Evolutionary conservation across 1,140 invertebrate species (phyloP).

Genomic region (Araneus ventricosus): DNA sequence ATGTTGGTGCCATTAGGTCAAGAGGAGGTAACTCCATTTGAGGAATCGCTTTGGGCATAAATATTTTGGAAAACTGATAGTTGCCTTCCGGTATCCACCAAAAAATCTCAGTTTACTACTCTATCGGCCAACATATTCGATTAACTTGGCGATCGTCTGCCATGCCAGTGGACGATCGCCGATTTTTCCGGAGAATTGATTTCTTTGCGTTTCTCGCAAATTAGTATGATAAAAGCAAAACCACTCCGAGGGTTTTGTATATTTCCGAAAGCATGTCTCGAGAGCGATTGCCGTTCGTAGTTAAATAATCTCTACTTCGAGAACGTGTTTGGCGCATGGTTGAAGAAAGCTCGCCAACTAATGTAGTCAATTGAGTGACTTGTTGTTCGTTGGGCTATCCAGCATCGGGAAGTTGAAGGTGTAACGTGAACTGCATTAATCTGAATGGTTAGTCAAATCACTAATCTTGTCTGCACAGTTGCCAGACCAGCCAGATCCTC

Average conservation of each 20-base stretch:
- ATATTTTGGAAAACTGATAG: slow-evolving; percentile 40
- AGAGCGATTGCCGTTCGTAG: background rate
- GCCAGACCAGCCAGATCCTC: too few relatives aligned
- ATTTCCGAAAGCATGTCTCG: background rate
- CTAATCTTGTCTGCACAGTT: background rate
- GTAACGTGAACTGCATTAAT: background rate
- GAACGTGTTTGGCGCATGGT: slow-evolving; percentile 13
- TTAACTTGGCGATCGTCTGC: background rate
- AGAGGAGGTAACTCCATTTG: background rate
- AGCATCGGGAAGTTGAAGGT: background rate
- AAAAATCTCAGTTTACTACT: slow-evolving; percentile 78
- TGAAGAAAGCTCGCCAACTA: too few relatives aligned
- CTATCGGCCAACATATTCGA: slow-evolving; percentile 55
- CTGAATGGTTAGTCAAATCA: background rate
- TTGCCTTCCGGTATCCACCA: slow-evolving; percentile 63
- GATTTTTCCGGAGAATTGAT: slow-evolving; percentile 81
- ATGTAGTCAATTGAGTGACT: background rate
- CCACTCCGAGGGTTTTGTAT: too few relatives aligned
- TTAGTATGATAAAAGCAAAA: slow-evolving; percentile 78
- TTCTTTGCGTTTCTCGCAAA: slow-evolving; percentile 57
- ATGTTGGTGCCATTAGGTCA: slow-evolving; percentile 45
- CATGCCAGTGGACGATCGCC: too few relatives aligned
- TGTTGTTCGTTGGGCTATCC: background rate
- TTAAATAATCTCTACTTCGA: background rate
- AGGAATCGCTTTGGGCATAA: slow-evolving; percentile 77